Base-by-base conservation (phyloP, 2,888 invertebrate species). In the Desoria tigrina region DNA sequence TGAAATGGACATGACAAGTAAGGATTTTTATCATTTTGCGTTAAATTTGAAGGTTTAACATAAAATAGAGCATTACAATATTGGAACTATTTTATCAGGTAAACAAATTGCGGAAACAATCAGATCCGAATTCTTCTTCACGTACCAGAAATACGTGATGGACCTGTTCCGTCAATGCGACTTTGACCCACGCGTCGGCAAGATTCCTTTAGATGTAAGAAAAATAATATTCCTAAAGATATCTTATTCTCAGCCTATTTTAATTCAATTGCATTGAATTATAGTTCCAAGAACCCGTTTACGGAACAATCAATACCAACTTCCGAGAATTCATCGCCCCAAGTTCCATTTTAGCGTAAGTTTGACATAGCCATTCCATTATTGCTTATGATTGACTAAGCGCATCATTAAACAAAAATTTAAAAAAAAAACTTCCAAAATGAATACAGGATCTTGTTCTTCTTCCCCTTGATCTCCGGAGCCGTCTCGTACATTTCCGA, bases 291-390 rank as follows among this genome's bases (percentile, higher is more conserved):
- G 60, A 55, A 6, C 71, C 71, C 7, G 61, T 68, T 57, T 71
- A 71, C 55, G 71, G 71, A 62, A 62, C 63, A 4, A 66, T 66
- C 1, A 68, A 68, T 32, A 68, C 68, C 18, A 65, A 65, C 37
- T 68, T 68, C 60, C 50, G 65, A n/a, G 93, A 95, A 80, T 96
- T 95, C 81, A 94, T 95, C 63, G 94, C 95, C 18, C 95, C 95
- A 49, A 95, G 95, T 75, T 92, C 95, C 71, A 94, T 95, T 37
- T 28, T 71, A 50, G 71, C 66, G 68, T 71, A 65, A 57, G 58
- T 59, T 55, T 45, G 53, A 32, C 4, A 32, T 7, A 32, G 32
- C 32, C 32, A 7, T 32, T 4, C 11, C 32, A 7, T 32, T 11
- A 7, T 11, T 11, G 11, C 32, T 4, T 32, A 7, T 32, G 4